Base-by-base conservation (phyloP, 2,888 invertebrate species). In the Abrostola triplasia region DNA sequence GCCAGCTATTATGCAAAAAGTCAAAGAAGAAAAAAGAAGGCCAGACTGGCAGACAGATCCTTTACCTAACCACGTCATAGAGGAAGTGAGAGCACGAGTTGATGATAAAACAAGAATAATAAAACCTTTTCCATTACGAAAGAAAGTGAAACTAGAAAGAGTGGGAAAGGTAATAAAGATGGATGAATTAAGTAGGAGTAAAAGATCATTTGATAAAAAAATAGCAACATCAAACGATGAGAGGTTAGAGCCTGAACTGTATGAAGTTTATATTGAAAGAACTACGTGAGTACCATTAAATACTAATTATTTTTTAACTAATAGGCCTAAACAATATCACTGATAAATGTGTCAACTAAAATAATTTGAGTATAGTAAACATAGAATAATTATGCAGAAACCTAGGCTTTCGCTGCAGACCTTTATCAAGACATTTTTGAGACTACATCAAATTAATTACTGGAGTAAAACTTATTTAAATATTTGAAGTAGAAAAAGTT, bases 31-130 rank as follows among this genome's bases (percentile, higher is more conserved):
- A 0, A 73, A 71, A 10, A 59, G 40, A 5, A 72, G 66, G 0
- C 84, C 85, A 0, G 81, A 82, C 4, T 94, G 93, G 94, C 87
- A 91, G 69, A 92, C 91, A 0, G 84, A 87, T 60, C 82, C 88
- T 0, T 56, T 93, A n/a, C 78, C 91, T 5, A 59, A 67, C 10
- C 80, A 87, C 36, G 80, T 90, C 7, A 59, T 92, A 11, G 86
- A 92, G 11, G 93, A 92, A 72, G 85, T 92, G 0, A 88, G 84
- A 80, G 91, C 91, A 0, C 87, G 91, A 60, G 73, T 90, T 8
- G 67, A 75, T 6, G 82, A 89, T 6, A 88, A 87, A 41, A 75
- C 84, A 0, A 90, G 84, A 54, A 40, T 89, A 0, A 89, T 86
- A 49, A 77, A 84, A 51, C 79, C 89, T 0, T 77, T 89, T 37